Conservation (phyloP, 2,113 vertebrate genomes). For the Cnemophilus loriae region DNA sequence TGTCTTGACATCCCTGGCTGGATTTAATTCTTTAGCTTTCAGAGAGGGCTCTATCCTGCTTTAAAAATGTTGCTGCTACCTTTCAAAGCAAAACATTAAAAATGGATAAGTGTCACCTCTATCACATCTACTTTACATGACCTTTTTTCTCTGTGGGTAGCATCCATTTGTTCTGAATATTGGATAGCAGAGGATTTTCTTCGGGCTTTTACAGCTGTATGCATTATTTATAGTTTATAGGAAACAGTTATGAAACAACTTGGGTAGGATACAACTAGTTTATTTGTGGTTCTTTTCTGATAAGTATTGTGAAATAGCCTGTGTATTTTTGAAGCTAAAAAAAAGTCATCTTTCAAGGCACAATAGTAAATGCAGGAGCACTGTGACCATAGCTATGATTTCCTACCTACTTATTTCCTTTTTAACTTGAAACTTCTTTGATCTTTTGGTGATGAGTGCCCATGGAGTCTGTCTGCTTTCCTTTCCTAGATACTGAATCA, state of each 20-base stretch:
- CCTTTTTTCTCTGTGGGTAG: neutral
- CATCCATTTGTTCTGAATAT: neutral
- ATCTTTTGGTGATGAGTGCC: fast-evolving
- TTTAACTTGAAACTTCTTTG: neutral
- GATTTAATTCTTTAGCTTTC: neutral
- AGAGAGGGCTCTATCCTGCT: neutral
- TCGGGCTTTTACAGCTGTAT: neutral
- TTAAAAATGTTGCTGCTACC: neutral
- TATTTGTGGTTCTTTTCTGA: neutral
- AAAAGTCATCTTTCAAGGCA: neutral
- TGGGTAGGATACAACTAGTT: neutral
- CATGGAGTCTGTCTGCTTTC: neutral
- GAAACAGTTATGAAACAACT: neutral
- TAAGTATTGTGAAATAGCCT: neutral
- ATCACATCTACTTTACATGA: neutral
- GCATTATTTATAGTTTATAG: neutral
- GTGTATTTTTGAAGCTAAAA: neutral
- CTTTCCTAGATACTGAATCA: neutral
- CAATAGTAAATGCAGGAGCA: neutral
- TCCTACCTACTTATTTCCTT: neutral
- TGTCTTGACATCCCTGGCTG: neutral
- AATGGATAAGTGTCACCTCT: neutral
- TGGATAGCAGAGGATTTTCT: neutral
- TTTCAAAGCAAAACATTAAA: neutral
- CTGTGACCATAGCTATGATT: neutral